Percentiles rank a stretch among this genome's conserved stretches.
phyloP scores from a whole-genome alignment of 2,888 invertebrate species.

The Oxycera nigricornis region DNA sequence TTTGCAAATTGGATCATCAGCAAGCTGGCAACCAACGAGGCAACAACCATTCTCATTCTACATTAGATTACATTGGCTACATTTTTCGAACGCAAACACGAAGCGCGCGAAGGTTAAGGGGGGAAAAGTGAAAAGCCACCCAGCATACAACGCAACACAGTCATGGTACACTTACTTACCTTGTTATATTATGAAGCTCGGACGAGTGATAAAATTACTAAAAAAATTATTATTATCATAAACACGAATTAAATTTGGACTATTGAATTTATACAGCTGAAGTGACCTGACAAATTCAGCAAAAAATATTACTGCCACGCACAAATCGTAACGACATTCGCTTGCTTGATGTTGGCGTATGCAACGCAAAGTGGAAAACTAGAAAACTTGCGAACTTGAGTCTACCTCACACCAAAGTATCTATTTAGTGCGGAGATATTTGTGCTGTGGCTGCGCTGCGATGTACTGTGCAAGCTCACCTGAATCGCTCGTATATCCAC shows the following conservation, averaged over 20 bases:
- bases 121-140: slow-evolving; percentile 4
- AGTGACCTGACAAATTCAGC: slow-evolving; percentile 10
- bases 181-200: neutral
- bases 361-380: slow-evolving; percentile 20
- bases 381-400: slow-evolving; percentile 3
- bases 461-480: slow-evolving; percentile 13
- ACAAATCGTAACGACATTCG: slow-evolving; percentile 8
- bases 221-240: slow-evolving; percentile 21
- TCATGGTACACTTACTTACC: neutral
- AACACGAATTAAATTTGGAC: slow-evolving; percentile 15
- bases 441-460: too few species aligned
- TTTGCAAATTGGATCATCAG: slow-evolving; percentile 18
- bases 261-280: slow-evolving; percentile 7
- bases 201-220: slow-evolving; percentile 12
- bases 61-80: neutral
- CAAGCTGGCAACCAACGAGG: neutral
- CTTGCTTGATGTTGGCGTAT: slow-evolving; percentile 6
- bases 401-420: slow-evolving; percentile 26
- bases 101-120: neutral
- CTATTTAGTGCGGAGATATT: slow-evolving; percentile 21
- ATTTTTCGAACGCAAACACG: neutral
- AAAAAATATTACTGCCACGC: slow-evolving; percentile 23
- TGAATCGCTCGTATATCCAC: neutral
- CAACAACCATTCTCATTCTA: too few species aligned
- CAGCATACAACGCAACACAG: neutral